Evolutionary conservation across 2,113 vertebrate species (phyloP).

Genomic region (Vicugna pacos): DNA sequence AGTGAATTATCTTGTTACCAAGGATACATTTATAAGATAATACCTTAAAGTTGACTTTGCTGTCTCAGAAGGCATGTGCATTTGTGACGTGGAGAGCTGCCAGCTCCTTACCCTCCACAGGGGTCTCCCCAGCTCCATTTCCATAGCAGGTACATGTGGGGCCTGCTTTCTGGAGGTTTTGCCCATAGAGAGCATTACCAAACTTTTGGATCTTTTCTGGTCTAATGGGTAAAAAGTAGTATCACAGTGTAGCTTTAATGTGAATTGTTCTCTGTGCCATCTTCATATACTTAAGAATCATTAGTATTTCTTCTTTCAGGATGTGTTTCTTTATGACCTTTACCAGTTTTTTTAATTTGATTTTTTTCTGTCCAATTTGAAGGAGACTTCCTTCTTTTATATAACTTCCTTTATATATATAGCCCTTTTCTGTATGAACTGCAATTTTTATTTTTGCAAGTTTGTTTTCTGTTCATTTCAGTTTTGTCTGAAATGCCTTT

Average conservation of each 20-base stretch:
- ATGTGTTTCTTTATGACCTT: neutral
- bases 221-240: neutral
- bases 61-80: neutral
- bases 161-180: neutral
- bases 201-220: neutral
- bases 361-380: neutral
- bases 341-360: neutral
- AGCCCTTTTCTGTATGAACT: neutral
- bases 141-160: neutral
- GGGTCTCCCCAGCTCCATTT: neutral
- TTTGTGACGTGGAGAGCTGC: neutral
- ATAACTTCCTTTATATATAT: neutral
- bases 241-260: neutral
- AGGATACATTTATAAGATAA: neutral
- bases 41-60: neutral
- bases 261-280: neutral
- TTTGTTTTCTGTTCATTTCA: neutral
- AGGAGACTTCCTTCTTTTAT: neutral
- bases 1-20: neutral
- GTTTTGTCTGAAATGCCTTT: neutral
- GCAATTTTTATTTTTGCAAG: neutral
- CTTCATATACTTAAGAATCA: neutral
- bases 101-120: neutral
- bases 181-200: neutral
- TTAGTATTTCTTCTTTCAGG: slow-evolving; percentile 2